Evolutionary conservation across 2,888 invertebrate species (phyloP), one percentile per base, ranked within the genome.

Genomic region (Eupithecia inturbata): DNA sequence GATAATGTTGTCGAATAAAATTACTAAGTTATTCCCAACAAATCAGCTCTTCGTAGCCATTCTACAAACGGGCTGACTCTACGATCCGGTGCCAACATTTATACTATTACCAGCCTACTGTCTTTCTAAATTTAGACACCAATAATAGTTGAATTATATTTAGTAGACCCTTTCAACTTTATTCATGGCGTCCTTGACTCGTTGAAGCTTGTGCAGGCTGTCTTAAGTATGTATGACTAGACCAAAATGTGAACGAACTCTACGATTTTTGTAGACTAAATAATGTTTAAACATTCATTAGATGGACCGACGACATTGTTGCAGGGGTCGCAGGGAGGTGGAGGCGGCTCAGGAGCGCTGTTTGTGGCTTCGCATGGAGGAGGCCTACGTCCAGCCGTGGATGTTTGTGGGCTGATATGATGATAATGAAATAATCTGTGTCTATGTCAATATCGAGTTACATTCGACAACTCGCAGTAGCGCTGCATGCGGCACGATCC

Each of bases 401-500:
- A 57, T 14, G 1, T 57, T 22, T 26, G 22, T 14, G 1, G 12
- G 14, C 22, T 1, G 26, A 10, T 3, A 22, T 53, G 57, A 53
- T n/a, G 57, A 26, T 14, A 5, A 57, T 22, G 4, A n/a, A 57
- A 26, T 57, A 26, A 57, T 57, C 1, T 10, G 14, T 60, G 57
- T 1, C 12, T 26, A 6, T 31, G 62, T 7, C 16, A 28, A 26
- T 36, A n/a, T 73, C 72, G 71, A 72, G 67, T 72, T 70, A 2
- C 12, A 31, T 67, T 67, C 74, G 75, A 73, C 14, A 67, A 39
- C 53, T 14, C 0, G 14, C 14, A 26, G 75, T 75, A 33, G 3
- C 10, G n/a, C 36, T n/a, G 62, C 77, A 76, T 79, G 73, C 77
- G 22, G 49, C 49, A 69, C 64, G n/a, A n/a, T n/a, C n/a, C n/a